phyloP scores from a whole-genome alignment of 2,797 vertebrate genomes.

The Agapornis canus region DNA sequence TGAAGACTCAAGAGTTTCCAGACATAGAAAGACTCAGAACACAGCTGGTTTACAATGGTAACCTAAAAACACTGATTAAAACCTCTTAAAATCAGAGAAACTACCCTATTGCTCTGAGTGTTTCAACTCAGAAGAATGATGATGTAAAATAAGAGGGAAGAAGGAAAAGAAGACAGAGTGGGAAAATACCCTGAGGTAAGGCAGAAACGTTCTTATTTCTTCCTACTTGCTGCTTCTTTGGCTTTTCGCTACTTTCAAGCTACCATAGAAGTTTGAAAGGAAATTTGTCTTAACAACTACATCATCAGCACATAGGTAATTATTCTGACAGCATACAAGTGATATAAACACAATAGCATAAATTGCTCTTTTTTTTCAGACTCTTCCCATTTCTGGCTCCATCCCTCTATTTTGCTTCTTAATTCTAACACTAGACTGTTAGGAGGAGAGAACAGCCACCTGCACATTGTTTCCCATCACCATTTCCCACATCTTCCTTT shows the following conservation, averaged over 20 bases:
- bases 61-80: background rate
- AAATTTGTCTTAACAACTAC: background rate
- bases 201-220: background rate
- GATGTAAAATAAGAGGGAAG: background rate
- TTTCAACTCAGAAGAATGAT: background rate
- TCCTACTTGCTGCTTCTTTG: conserved; percentile 3
- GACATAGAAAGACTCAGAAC: background rate
- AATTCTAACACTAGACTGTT: background rate
- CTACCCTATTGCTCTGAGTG: background rate
- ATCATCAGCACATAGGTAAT: background rate
- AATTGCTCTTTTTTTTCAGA: background rate
- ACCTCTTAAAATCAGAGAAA: conserved; percentile 8
- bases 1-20: background rate
- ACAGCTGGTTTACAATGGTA: background rate
- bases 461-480: background rate
- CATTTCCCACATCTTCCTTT: conserved; percentile 43
- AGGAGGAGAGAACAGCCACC: background rate
- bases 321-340: background rate
- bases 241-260: background rate
- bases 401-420: background rate
- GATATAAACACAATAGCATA: background rate
- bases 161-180: background rate
- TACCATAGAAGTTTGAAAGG: background rate
- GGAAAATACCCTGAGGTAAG: conserved; percentile 32
- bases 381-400: background rate